Base-by-base conservation (phyloP, 2,888 invertebrate genomes). In the Andrena trimmerana region DNA sequence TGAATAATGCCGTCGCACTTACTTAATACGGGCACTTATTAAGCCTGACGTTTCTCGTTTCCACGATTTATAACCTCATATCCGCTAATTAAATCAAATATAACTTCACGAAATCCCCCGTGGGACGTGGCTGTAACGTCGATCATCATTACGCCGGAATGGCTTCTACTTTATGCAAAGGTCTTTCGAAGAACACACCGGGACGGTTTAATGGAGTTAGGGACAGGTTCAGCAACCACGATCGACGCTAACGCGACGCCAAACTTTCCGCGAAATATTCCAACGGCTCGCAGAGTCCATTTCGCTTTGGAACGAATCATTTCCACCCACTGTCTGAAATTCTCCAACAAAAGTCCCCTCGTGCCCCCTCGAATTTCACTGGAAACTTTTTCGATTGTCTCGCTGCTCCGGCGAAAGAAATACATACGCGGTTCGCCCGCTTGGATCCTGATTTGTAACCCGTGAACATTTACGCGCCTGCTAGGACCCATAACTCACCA, bases 61-160 rank as follows among this genome's bases (percentile, higher is more conserved):
- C 83, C 71, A 71, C 83, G 75, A 84, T 84, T 84, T 84, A 84
- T 78, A 78, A 78, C 74, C 79, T 79, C 84, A 70, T 84, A 84
- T 84, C 83, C 79, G 68, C 79, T 79, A 84, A 84, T 84, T 84
- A 83, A 84, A 84, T 83, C 79, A 83, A 84, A 79, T 83, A 83
- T 84, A 84, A 84, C 83, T 84, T 78, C 20, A 29, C 72, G 83
- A 72, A 83, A 83, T 69, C 75, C 42, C 69, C 63, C 63, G 52
- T n/a, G 57, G 75, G 66, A 62, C 63, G 73, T 60, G 74, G 50
- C 57, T 57, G 79, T 73, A 83, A 84, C 72, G 84, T 83, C 83
- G 84, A 84, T 84, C 84, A 84, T 84, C 84, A 70, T 84, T 84
- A 84, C 72, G 74, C 57, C 57, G 31, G 29, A 76, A 76, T 75